phyloP scores from a whole-genome alignment of 1,140 invertebrate species.

The Pogonomyrmex californicus region DNA sequence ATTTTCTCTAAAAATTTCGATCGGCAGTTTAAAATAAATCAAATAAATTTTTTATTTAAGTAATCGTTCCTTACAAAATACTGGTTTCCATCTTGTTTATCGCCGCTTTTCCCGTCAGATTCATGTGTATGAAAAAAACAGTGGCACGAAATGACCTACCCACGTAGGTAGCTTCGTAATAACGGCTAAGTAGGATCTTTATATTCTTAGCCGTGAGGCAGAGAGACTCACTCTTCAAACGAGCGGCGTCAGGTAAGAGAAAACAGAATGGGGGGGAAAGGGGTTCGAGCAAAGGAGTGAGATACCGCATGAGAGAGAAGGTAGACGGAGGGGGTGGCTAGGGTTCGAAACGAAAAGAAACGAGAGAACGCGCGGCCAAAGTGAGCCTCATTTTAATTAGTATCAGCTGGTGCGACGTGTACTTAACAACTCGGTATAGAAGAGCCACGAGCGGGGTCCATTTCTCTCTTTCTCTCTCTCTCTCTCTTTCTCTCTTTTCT shows the following conservation, averaged over 20 bases:
- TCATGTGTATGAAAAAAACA: conserved; percentile 71
- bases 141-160: conserved; percentile 84
- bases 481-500: not conserved
- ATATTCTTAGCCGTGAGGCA: conserved; percentile 86
- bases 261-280: conserved; percentile 41
- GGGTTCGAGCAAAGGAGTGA: conserved; percentile 4
- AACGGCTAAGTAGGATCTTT: conserved; percentile 87
- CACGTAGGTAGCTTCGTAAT: conserved; percentile 85
- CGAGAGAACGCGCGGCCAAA: conserved; percentile 76
- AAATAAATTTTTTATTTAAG: conserved; percentile 17
- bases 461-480: conserved; percentile 58
- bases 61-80: not conserved
- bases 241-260: conserved; percentile 56
- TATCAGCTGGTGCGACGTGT: conserved; percentile 86
- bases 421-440: conserved; percentile 82
- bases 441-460: conserved; percentile 65
- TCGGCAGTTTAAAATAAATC: not conserved
- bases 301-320: conserved; percentile 1
- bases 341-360: conserved; percentile 60
- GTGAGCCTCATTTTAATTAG: conserved; percentile 86
- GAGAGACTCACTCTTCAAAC: conserved; percentile 57
- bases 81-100: not conserved
- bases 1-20: conserved; percentile 15
- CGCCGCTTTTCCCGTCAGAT: conserved; percentile 19
- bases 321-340: conserved; percentile 37